Conservation (phyloP, 2,797 vertebrate species). For the Delichon dasypus region DNA sequence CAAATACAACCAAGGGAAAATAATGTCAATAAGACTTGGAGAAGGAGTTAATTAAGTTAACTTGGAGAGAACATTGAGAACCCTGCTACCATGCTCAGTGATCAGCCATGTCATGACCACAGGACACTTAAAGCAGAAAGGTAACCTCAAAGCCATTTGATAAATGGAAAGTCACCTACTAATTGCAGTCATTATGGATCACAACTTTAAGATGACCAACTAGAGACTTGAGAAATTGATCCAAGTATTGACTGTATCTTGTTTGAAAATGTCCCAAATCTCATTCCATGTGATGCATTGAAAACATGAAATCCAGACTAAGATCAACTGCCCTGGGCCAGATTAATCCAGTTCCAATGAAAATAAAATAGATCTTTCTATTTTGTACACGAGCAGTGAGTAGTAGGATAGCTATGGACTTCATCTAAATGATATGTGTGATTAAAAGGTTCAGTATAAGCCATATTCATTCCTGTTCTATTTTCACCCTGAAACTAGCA, state of each 20-base stretch:
- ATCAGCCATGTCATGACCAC: background rate
- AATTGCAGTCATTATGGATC: background rate
- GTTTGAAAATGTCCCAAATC: background rate
- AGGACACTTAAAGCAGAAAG: background rate
- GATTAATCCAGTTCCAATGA: background rate
- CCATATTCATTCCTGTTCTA: background rate
- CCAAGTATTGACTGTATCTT: background rate
- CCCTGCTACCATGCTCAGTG: rapidly evolving
- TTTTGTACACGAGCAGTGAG: background rate
- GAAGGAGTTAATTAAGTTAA: background rate
- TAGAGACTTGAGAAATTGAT: background rate
- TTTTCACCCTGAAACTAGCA: background rate
- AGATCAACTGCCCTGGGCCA: background rate
- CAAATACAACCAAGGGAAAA: background rate
- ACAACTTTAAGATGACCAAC: background rate
- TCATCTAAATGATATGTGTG: background rate
- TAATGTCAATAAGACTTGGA: background rate
- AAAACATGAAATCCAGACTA: background rate
- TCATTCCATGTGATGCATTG: background rate
- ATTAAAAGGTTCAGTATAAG: background rate
- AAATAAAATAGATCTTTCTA: background rate
- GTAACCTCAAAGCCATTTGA: background rate
- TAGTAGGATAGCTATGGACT: background rate
- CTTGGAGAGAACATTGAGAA: background rate
- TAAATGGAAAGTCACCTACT: background rate